phyloP scores from a whole-genome alignment of 1,140 invertebrate genomes.

The Drosophila lowei region DNA sequence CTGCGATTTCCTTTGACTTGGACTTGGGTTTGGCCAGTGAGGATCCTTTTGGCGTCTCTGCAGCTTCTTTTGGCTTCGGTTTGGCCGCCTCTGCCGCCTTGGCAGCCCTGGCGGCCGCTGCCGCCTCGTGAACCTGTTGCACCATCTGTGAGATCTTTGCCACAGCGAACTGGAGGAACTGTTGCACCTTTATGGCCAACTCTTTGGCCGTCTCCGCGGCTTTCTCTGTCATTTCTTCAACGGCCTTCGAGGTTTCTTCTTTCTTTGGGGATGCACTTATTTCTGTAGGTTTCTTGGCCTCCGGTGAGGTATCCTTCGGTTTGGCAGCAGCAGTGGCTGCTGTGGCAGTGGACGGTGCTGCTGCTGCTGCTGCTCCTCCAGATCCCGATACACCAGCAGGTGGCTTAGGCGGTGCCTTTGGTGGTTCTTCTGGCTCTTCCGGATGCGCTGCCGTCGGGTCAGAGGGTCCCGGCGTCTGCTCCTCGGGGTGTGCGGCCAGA shows the following conservation, averaged over 20 bases:
- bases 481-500: conserved; percentile 90
- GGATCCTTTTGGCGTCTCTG: no score
- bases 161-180: neutral
- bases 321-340: neutral
- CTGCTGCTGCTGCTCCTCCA: no score
- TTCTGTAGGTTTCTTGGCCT: neutral
- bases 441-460: conserved; percentile 20
- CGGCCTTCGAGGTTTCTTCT: conserved; percentile 3
- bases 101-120: conserved; percentile 8
- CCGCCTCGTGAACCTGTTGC: conserved; percentile 22
- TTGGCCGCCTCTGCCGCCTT: neutral
- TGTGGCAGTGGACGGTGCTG: neutral
- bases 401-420: conserved; percentile 10
- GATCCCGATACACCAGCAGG: no score
- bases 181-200: conserved; percentile 15
- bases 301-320: no score
- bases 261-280: neutral
- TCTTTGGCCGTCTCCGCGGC: conserved; percentile 11
- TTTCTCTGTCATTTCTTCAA: conserved; percentile 24
- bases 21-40: neutral
- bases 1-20: no score
- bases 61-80: no score
- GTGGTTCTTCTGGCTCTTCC: conserved; percentile 11
- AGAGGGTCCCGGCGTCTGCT: conserved; percentile 79
- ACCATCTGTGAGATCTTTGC: conserved; percentile 9